Evolutionary conservation across 1,140 invertebrate genomes (phyloP).

Genomic region (Caenorhabditis tropicalis): DNA sequence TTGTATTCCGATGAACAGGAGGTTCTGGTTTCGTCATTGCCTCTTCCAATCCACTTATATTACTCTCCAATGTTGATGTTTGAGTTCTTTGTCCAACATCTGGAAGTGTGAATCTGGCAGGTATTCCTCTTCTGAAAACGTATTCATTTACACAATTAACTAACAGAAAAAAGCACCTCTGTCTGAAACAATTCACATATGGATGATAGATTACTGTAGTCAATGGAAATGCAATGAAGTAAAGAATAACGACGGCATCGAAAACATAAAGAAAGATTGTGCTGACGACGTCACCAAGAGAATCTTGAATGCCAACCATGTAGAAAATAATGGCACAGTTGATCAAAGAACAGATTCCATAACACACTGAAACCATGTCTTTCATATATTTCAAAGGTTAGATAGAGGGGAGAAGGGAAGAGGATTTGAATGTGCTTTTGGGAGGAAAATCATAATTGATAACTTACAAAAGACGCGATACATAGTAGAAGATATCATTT

Average conservation of each 20-base stretch:
- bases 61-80: conserved; percentile 36
- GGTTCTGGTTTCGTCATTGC: not conserved
- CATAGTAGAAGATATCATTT: conserved; percentile 42
- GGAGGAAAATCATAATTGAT: too few species aligned
- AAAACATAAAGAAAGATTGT: conserved; percentile 51
- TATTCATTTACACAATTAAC: not conserved
- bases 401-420: too few species aligned
- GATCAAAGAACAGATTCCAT: conserved; percentile 54
- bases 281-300: conserved; percentile 45
- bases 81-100: conserved; percentile 32
- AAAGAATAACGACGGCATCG: conserved; percentile 54
- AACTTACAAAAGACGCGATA: conserved; percentile 53
- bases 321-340: conserved; percentile 55
- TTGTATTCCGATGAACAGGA: not conserved
- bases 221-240: conserved; percentile 52
- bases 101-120: conserved; percentile 4
- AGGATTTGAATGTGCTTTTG: too few species aligned
- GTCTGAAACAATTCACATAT: conserved; percentile 46
- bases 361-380: conserved; percentile 39
- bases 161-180: not conserved
- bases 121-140: not conserved
- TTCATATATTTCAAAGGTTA: not conserved
- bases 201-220: conserved; percentile 56
- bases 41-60: conserved; percentile 41
- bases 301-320: conserved; percentile 56